Conservation (phyloP, 2,797 vertebrate genomes). For the Lophius americanus region DNA sequence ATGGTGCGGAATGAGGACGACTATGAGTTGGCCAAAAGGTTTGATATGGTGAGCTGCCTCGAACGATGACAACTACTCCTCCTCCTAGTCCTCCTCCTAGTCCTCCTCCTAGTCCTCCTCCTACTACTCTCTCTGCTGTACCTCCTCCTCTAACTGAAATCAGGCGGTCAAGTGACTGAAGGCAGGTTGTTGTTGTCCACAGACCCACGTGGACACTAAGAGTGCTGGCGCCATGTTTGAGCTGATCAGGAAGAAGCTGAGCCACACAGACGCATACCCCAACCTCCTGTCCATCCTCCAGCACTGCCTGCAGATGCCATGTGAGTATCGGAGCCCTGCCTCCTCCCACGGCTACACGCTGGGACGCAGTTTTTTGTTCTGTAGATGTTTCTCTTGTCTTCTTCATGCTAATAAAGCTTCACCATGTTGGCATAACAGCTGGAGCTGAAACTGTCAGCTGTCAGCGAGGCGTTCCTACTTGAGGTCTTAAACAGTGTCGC, state of each 20-base stretch:
- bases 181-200: constrained; percentile 7
- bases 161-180: not conserved
- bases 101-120: too few species aligned
- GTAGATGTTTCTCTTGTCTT: too few species aligned
- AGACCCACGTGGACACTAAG: constrained; percentile 96
- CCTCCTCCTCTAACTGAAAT: too few species aligned
- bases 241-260: constrained; percentile 94
- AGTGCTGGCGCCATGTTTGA: constrained; percentile 97
- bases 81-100: too few species aligned
- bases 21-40: constrained; percentile 91
- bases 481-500: too few species aligned
- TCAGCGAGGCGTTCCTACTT: too few species aligned
- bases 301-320: constrained; percentile 96
- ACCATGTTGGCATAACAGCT: too few species aligned
- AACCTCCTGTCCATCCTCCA: constrained; percentile 96
- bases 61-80: not conserved
- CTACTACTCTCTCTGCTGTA: too few species aligned
- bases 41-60: constrained; percentile 88
- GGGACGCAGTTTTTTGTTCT: too few species aligned
- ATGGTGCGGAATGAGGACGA: constrained; percentile 99
- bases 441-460: too few species aligned
- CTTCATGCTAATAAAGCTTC: too few species aligned
- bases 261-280: constrained; percentile 94
- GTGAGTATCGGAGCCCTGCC: constrained; percentile 79
- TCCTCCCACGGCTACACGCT: too few species aligned